Evolutionary conservation across 2,888 invertebrate genomes (phyloP).

Genomic region (Leptura quadrifasciata): DNA sequence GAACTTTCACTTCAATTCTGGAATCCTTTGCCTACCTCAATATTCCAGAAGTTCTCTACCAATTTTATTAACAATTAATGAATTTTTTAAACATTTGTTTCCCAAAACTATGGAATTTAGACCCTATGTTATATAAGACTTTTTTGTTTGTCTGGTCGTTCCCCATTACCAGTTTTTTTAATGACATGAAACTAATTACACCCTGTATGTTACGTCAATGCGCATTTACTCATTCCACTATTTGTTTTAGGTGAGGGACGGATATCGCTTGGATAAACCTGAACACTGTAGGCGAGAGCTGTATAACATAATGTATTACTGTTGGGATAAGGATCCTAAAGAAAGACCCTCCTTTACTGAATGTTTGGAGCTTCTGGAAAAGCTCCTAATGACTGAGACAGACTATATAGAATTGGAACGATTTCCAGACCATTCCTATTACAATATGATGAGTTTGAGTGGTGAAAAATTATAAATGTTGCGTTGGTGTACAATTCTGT

Average conservation of each 20-base stretch:
- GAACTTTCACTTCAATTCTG: too few relatives aligned
- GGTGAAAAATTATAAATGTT: slow-evolving; percentile 81
- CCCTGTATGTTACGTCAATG: not conserved
- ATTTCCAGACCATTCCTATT: slow-evolving; percentile 95
- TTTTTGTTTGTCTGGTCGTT: too few relatives aligned
- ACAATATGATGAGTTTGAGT: slow-evolving; percentile 89
- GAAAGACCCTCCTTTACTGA: slow-evolving; percentile 90
- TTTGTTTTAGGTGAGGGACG: slow-evolving; percentile 85
- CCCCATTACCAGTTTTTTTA: too few relatives aligned
- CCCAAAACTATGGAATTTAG: too few relatives aligned
- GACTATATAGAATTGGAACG: slow-evolving; percentile 95
- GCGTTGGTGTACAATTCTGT: not conserved
- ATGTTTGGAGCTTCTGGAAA: slow-evolving; percentile 87
- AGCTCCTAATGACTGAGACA: slow-evolving; percentile 90
- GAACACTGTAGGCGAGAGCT: slow-evolving; percentile 94
- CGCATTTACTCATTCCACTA: not conserved
- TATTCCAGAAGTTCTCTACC: too few relatives aligned
- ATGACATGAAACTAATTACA: too few relatives aligned
- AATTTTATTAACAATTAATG: too few relatives aligned
- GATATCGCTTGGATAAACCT: slow-evolving; percentile 93
- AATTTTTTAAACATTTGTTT: too few relatives aligned
- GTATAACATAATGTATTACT: slow-evolving; percentile 96
- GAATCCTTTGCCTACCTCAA: too few relatives aligned
- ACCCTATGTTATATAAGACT: too few relatives aligned
- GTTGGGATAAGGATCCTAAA: slow-evolving; percentile 93